Percentiles rank a stretch among this genome's conserved stretches.
phyloP scores from a whole-genome alignment of 2,888 invertebrate genomes.

The Drosophila neonasuta region DNA sequence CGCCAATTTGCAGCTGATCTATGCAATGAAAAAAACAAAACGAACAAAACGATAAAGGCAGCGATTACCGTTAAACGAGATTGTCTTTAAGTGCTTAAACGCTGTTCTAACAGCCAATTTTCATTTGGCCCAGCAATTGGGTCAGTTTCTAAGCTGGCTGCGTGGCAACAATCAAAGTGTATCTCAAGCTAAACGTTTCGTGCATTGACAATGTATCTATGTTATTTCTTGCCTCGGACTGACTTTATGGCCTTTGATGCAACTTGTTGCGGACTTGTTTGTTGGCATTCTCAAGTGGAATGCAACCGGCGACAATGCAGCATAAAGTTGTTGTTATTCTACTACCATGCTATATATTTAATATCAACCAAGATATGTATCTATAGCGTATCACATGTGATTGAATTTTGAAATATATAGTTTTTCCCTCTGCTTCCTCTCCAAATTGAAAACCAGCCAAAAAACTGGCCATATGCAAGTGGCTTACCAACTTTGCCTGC shows the following conservation, averaged over 20 bases:
- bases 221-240: conserved; percentile 25
- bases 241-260: conserved; percentile 69
- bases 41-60: background rate
- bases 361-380: background rate
- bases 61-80: conserved; percentile 51
- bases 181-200: conserved; percentile 32
- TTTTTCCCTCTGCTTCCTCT: conserved; percentile 10
- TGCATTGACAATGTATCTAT: conserved; percentile 55
- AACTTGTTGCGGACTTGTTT: conserved; percentile 65
- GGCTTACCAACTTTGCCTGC: conserved; percentile 19
- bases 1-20: conserved; percentile 60
- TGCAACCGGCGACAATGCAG: conserved; percentile 39
- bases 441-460: conserved; percentile 9
- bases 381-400: conserved; percentile 2
- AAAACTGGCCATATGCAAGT: conserved; percentile 29
- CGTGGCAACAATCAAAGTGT: conserved; percentile 42
- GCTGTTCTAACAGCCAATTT: conserved; percentile 26
- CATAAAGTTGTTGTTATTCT: conserved; percentile 43
- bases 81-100: conserved; percentile 52
- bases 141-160: conserved; percentile 43
- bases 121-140: conserved; percentile 51
- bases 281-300: conserved; percentile 60
- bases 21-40: conserved; percentile 22
- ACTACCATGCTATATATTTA: conserved; percentile 29
- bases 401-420: conserved; percentile 9